Evolutionary conservation across 2,113 vertebrate species (phyloP), one percentile per base, ranked within the genome.

Genomic region (Cynoglossus semilaevis): DNA sequence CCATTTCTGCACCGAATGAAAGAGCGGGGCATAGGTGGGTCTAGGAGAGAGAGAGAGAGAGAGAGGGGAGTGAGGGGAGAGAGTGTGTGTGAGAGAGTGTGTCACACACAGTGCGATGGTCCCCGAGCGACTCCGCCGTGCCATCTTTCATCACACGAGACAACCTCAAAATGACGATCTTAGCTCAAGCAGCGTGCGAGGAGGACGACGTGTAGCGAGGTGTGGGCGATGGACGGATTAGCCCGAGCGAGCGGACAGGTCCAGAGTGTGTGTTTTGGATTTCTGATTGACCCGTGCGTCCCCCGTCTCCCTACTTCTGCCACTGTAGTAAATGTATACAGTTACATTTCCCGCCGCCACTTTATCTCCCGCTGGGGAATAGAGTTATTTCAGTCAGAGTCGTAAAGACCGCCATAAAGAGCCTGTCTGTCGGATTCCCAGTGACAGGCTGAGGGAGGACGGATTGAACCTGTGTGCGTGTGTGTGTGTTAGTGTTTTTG

Each of bases 71-170:
- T 35, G 51, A 22, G n/a, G 57, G 19, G 40, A 34, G 58, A 18
- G 56, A 19, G n/a, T 22, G 61, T 58, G 41, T 50, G 62, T 50
- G 54, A 54, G 52, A 43, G 60, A 34, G 77, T 29, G 55, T 67
- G 58, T 73, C 67, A 75, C 47, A 38, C 37, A 76, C 85, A 86
- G 85, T 79, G 88, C 80, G 85, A 91, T 91, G 87, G 91, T 93
- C 88, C 63, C 90, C 89, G 87, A 90, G 88, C 87, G 89, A 94
- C 93, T 92, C 94, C 90, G 93, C 91, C 89, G 88, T 93, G 92
- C 93, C 93, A 95, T 98, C 94, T 95, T 95, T 98, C 94, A 98
- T 97, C 93, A 94, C 85, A 67, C 92, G 86, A 90, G 94, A 97
- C 95, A 96, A 93, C 93, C 94, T 92, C 88, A 13, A 90, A 92